Conservation (phyloP, 2,113 vertebrate genomes). For the Oryzias celebensis region DNA sequence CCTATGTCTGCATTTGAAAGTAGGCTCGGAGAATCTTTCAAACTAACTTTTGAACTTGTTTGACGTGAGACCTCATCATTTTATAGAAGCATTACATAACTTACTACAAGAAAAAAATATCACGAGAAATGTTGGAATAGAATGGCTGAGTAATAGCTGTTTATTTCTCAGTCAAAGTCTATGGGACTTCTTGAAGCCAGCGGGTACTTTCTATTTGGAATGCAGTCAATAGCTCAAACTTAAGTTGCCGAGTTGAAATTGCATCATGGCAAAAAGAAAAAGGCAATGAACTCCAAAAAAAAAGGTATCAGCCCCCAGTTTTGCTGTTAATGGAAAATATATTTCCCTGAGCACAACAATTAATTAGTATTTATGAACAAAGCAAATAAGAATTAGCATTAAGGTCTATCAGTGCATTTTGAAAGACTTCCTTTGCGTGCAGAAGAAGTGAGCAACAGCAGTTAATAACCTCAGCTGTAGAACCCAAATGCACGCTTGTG, state of each 20-base stretch:
- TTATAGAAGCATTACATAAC: no score
- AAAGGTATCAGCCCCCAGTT: slow-evolving; percentile 22
- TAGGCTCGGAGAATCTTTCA: no score
- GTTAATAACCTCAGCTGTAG: slow-evolving; percentile 40
- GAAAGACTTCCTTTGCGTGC: slow-evolving; percentile 12
- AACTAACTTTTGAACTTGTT: no score
- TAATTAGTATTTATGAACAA: slow-evolving; percentile 36
- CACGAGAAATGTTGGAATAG: no score
- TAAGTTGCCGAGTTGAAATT: slow-evolving; percentile 7
- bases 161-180: no score
- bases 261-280: slow-evolving; percentile 10
- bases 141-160: no score
- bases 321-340: slow-evolving; percentile 17
- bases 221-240: slow-evolving; percentile 18
- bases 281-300: slow-evolving; percentile 14
- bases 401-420: slow-evolving; percentile 3
- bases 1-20: no score
- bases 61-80: no score
- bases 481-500: slow-evolving; percentile 24
- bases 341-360: slow-evolving; percentile 13
- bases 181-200: no score
- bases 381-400: slow-evolving; percentile 19
- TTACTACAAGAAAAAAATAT: no score
- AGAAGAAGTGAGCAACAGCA: slow-evolving; percentile 22
- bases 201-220: no score